Percentiles rank a stretch among this genome's conserved stretches.
Evolutionary conservation across 2,888 invertebrate genomes (phyloP).

Genomic region (Timandra comae): DNA sequence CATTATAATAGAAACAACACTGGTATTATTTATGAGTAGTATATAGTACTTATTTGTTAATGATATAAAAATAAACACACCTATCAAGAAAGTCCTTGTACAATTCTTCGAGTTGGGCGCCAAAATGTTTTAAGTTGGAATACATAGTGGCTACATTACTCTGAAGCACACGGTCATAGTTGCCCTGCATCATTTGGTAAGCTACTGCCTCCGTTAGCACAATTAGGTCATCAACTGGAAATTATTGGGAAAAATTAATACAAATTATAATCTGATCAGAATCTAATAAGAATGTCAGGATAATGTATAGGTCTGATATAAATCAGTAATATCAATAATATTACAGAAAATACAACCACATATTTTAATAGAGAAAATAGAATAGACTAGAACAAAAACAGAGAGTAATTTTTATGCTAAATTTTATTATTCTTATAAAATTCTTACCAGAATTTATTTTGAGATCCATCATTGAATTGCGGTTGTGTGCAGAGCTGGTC

Average conservation of each 20-base stretch:
- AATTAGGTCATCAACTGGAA: conserved; percentile 88
- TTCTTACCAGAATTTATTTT: conserved; percentile 73
- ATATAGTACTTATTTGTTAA: not conserved
- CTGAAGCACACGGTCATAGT: conserved; percentile 81
- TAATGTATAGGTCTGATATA: too few relatives aligned
- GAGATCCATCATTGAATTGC: conserved; percentile 69
- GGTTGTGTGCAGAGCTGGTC: conserved; percentile 73
- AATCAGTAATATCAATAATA: too few relatives aligned
- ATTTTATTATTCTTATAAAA: conserved; percentile 14
- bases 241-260: conserved; percentile 16
- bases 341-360: too few relatives aligned
- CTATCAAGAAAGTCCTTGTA: conserved; percentile 91
- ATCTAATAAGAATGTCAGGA: too few relatives aligned
- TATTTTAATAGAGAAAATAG: too few relatives aligned
- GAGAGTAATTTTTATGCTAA: too few relatives aligned
- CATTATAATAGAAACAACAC: not conserved
- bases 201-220: conserved; percentile 89
- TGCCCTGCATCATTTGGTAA: conserved; percentile 84
- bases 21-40: not conserved
- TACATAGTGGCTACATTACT: conserved; percentile 86
- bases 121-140: conserved; percentile 87
- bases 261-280: not conserved
- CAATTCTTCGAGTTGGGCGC: conserved; percentile 87
- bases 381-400: too few relatives aligned
- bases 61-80: conserved; percentile 26